Conservation (phyloP, 1,140 invertebrate genomes). For the Zaprionus gabonicus region DNA sequence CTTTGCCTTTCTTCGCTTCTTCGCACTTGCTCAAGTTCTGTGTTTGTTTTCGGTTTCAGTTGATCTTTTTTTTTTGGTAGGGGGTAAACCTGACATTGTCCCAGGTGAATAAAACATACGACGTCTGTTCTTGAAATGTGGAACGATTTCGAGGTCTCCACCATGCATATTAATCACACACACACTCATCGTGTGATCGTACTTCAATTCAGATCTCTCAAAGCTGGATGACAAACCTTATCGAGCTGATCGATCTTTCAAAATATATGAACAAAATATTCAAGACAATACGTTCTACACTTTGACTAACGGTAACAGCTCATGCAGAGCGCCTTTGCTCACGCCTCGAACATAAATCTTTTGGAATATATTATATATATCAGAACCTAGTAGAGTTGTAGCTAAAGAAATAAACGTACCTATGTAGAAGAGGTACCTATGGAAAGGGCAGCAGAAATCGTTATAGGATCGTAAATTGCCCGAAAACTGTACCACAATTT, state of each 20-base stretch:
- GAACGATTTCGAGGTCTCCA: conserved; percentile 39
- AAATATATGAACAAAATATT: background rate
- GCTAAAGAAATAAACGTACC: background rate
- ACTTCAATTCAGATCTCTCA: background rate
- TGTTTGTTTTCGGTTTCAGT: conserved; percentile 38
- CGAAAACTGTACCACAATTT: background rate
- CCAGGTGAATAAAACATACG: conserved; percentile 51
- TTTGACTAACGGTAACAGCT: conserved; percentile 4
- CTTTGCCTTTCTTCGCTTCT: conserved; percentile 1
- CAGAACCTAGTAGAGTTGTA: background rate
- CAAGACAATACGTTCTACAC: background rate
- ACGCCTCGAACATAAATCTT: conserved; percentile 1
- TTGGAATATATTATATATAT: no score
- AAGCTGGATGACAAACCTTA: conserved; percentile 20
- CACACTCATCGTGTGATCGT: background rate
- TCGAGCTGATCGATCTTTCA: conserved; percentile 22
- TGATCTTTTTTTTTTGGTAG: background rate
- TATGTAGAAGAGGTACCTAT: background rate
- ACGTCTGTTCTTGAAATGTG: conserved; percentile 50
- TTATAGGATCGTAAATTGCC: background rate
- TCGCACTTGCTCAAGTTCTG: conserved; percentile 22
- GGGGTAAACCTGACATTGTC: conserved; percentile 35
- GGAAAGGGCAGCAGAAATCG: background rate
- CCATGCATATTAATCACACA: conserved; percentile 40
- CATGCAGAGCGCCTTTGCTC: background rate